These are phyloP conservation scores for Liodrosophila aerea DNA, from an alignment of 2,888 invertebrate species.

Conservation along the genomic window DNA sequence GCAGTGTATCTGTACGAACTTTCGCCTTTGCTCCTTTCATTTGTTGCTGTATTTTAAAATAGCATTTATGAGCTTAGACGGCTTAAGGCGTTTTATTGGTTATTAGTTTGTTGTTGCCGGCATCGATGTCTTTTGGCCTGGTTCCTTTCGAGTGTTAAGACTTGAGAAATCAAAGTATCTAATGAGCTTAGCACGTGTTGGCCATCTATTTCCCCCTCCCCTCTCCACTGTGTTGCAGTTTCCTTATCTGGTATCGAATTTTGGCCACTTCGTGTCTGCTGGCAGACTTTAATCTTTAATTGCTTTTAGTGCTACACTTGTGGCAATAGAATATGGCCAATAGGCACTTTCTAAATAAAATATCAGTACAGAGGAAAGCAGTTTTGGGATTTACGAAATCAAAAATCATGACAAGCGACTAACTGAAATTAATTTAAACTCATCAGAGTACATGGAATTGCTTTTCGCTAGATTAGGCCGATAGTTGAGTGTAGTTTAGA, in stretches of 20 bases:
- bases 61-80: constrained; percentile 71
- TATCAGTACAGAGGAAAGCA: background rate
- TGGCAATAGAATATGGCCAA: too few species aligned
- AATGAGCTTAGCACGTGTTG: constrained; percentile 76
- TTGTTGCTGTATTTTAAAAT: constrained; percentile 66
- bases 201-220: constrained; percentile 46
- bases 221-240: constrained; percentile 9
- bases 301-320: constrained; percentile 44
- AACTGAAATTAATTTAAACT: too few species aligned
- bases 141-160: constrained; percentile 2
- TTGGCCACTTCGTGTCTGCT: constrained; percentile 10
- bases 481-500: too few species aligned
- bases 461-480: too few species aligned
- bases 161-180: constrained; percentile 62
- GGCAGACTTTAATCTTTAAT: constrained; percentile 67
- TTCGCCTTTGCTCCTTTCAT: constrained; percentile 5
- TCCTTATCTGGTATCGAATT: constrained; percentile 23
- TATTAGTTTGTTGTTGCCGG: constrained; percentile 68
- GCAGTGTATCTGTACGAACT: background rate
- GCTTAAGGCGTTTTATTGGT: constrained; percentile 74
- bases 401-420: too few species aligned
- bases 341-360: constrained; percentile 16
- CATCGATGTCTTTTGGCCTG: constrained; percentile 31
- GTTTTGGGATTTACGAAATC: background rate
- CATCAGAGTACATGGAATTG: too few species aligned